Evolutionary conservation across 1,140 invertebrate genomes (phyloP).

Genomic region (Chironomus striatipennis): DNA sequence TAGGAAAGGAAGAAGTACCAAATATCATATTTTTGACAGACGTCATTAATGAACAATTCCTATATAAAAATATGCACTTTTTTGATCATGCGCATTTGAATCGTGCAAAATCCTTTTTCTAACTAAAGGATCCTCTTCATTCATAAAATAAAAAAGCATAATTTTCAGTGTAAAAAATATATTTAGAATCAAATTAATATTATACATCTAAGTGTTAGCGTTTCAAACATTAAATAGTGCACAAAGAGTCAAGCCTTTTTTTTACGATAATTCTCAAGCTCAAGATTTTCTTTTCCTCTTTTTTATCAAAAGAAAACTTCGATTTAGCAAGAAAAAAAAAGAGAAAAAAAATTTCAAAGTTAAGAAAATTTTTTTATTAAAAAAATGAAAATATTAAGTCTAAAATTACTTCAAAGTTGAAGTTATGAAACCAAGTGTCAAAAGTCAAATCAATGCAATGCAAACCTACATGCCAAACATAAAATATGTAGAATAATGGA

Average conservation of each 20-base stretch:
- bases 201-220: not conserved
- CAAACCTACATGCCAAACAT: not conserved
- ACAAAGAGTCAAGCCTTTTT: no score
- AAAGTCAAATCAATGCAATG: not conserved
- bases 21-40: no score
- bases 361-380: not conserved
- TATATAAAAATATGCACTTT: not conserved
- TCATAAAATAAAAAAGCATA: conserved; percentile 10
- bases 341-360: not conserved
- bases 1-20: no score
- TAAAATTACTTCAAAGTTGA: not conserved
- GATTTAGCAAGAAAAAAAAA: not conserved
- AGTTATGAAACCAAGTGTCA: not conserved
- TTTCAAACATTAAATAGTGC: not conserved
- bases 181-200: conserved; percentile 4
- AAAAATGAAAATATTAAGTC: not conserved
- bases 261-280: not conserved
- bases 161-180: conserved; percentile 14
- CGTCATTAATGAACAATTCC: no score
- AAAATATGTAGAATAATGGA: conserved; percentile 2
- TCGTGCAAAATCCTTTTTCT: not conserved
- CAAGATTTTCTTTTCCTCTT: not conserved
- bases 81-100: not conserved
- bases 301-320: not conserved
- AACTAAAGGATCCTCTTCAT: conserved; percentile 7